Conservation (phyloP, 2,113 vertebrate species). For the Heliornis fulica region DNA sequence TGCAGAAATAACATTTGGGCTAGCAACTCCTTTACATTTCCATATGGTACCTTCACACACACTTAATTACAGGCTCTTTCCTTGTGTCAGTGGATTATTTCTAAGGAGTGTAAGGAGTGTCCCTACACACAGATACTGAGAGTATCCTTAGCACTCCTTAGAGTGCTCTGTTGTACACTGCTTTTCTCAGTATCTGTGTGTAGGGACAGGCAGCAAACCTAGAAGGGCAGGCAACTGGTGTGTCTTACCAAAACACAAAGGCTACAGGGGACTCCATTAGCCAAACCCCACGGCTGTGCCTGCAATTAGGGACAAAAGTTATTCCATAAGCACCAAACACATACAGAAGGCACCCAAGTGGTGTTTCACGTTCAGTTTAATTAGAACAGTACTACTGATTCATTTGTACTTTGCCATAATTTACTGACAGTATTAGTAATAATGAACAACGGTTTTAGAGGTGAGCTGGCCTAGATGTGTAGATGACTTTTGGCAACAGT, state of each 20-base stretch:
- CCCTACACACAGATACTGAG: too few relatives aligned
- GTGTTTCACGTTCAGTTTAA: conserved; percentile 70
- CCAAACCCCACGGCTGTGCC: not conserved
- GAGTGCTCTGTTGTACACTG: not conserved
- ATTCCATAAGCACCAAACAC: not conserved
- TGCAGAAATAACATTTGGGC: not conserved
- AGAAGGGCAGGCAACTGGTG: rapidly evolving
- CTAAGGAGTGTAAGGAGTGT: too few relatives aligned
- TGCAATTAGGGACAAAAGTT: not conserved
- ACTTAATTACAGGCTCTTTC: not conserved
- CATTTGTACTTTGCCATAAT: conserved; percentile 51
- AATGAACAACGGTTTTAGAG: conserved; percentile 1
- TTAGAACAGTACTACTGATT: conserved; percentile 58
- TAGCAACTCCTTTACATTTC: not conserved
- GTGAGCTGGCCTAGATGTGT: conserved; percentile 17
- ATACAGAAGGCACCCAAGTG: not conserved
- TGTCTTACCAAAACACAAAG: not conserved
- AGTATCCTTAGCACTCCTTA: too few relatives aligned
- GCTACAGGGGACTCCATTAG: not conserved
- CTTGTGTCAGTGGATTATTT: not conserved
- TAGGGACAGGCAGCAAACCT: not conserved
- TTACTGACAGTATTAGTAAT: conserved; percentile 44
- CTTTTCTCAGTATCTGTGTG: not conserved
- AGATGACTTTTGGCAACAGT: conserved; percentile 48
- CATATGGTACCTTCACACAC: not conserved